Evolutionary conservation across 2,888 invertebrate genomes (phyloP), one percentile per base, ranked within the genome.

Genomic region (Calliphora vomitoria): DNA sequence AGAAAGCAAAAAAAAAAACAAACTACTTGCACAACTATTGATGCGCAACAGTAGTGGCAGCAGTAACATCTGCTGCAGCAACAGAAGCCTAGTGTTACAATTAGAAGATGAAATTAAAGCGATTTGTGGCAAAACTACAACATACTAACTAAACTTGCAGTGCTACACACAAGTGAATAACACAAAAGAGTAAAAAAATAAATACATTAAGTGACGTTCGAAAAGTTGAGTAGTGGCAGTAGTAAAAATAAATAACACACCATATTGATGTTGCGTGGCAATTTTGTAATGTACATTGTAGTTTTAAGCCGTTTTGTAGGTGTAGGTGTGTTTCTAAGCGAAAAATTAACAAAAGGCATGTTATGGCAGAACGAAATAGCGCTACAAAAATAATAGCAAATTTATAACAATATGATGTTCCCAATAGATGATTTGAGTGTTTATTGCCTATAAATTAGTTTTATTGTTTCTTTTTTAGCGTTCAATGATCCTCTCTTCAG

Each of bases 101-200:
- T 91, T 91, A 90, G 89, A 91, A 91, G 90, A 89, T 90, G 90
- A 92, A 92, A 92, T 92, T 91, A 91, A 92, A 91, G 90, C 91
- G 91, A 93, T 92, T 92, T 92, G 91, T 90, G 91, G 90, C 87
- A 53, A 62, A 82, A 72, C 69, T 53, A 47, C 55, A 74, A 53
- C 60, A 60, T 20, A 44, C 41, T 50, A 60, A 47, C 11, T 55
- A 53, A 68, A 58, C 31, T 68, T 50, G 10, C 8, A 20, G 25
- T 11, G 6, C 31, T 18, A n/a, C 4, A 53, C 20, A 58, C 15
- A 31, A n/a, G 62, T 47, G 47, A 25, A 25, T 25, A 25, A 25
- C 25, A 25, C 25, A 25, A 25, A 25, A 25, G 20, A 10, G 0
- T 15, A 0, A 25, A 41, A 20, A 15, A 44, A 47, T 6, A 13